These are phyloP conservation scores for Vicugna pacos DNA, from an alignment of 2,113 vertebrate species.

Conservation along the genomic window DNA sequence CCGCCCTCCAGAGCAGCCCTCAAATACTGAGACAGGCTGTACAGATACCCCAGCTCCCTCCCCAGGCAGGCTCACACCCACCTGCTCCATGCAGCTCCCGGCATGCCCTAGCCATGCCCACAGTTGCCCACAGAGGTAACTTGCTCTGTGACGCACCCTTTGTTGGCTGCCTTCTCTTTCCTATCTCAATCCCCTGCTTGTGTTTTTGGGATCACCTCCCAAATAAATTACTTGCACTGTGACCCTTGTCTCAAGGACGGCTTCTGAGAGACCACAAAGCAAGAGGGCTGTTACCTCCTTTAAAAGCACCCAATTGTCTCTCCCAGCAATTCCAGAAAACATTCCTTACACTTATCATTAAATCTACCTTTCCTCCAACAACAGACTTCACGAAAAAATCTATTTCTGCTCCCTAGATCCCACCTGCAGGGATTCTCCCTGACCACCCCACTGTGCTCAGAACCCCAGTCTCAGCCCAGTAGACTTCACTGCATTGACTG, in stretches of 20 bases:
- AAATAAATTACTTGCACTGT: background rate
- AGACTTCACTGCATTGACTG: background rate
- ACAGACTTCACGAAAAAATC: background rate
- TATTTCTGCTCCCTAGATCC: background rate
- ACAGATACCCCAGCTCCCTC: background rate
- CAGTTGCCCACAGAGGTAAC: background rate
- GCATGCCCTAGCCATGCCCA: background rate
- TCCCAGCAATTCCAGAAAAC: background rate
- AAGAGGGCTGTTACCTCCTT: background rate
- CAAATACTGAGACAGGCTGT: background rate
- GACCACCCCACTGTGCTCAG: background rate
- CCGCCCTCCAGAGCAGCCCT: background rate
- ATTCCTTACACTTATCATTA: background rate
- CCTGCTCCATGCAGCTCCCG: background rate
- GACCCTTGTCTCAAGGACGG: background rate
- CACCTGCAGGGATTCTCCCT: background rate
- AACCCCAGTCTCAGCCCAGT: background rate
- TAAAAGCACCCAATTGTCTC: background rate
- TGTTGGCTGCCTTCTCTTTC: background rate
- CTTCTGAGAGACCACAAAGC: background rate
- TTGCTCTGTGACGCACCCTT: background rate
- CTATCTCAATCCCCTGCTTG: background rate
- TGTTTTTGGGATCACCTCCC: background rate
- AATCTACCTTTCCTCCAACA: background rate
- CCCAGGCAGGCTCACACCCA: rapidly evolving